Evolutionary conservation across 2,888 invertebrate genomes (phyloP).

Genomic region (Nezara viridula): DNA sequence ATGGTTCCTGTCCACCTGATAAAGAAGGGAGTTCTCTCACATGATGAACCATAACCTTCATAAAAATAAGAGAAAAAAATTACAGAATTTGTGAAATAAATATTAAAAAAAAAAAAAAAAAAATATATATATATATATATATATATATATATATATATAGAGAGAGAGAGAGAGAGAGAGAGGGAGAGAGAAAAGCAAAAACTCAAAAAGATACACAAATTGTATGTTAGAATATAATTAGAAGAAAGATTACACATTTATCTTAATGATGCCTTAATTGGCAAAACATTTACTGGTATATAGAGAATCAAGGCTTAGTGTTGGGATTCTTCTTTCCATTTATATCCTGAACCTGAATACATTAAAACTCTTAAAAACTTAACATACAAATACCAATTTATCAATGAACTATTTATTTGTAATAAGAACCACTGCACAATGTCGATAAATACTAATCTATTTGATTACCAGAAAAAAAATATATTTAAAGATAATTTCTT

Average conservation of each 20-base stretch:
- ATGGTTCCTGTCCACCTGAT: slow-evolving; percentile 86
- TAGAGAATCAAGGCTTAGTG: too few relatives aligned
- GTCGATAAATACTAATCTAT: background rate
- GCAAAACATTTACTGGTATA: too few relatives aligned
- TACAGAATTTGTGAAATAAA: background rate
- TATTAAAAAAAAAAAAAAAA: background rate
- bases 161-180: too few relatives aligned
- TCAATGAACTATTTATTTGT: background rate
- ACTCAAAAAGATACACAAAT: too few relatives aligned
- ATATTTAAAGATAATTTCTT: background rate
- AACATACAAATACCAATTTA: background rate
- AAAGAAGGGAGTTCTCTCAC: slow-evolving; percentile 88
- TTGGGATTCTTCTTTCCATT: too few relatives aligned
- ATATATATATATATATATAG: too few relatives aligned
- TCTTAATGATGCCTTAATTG: too few relatives aligned
- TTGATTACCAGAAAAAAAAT: background rate
- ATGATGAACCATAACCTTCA: slow-evolving; percentile 86
- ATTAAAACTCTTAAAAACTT: background rate
- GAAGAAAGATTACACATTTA: too few relatives aligned
- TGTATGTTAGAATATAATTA: too few relatives aligned
- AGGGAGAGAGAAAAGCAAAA: too few relatives aligned
- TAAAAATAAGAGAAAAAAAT: background rate
- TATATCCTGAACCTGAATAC: background rate
- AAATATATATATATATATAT: background rate
- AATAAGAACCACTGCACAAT: background rate